These are phyloP conservation scores for Ophion costatus DNA, from an alignment of 2,888 invertebrate genomes.

Conservation along the genomic window DNA sequence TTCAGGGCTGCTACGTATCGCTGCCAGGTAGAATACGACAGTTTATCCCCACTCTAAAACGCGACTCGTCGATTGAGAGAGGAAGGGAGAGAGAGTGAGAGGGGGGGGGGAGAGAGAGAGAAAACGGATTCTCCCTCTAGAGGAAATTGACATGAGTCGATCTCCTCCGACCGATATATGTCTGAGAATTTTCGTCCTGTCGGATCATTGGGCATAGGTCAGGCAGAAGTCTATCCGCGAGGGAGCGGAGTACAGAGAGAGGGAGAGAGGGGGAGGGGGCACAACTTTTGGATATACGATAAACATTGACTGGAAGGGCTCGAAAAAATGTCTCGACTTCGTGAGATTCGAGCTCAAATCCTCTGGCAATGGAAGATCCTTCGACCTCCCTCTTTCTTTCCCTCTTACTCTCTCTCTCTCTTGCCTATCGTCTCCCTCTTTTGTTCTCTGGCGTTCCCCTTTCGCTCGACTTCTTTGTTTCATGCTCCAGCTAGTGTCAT, in stretches of 20 bases:
- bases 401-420: conserved; percentile 20
- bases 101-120: neutral
- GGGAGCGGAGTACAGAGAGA: neutral
- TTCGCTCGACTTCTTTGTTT: conserved; percentile 52
- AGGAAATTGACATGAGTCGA: conserved; percentile 52
- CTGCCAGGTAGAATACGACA: conserved; percentile 57
- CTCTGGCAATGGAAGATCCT: conserved; percentile 27
- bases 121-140: conserved; percentile 33
- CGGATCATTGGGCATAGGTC: conserved; percentile 82
- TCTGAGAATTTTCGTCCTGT: conserved; percentile 75
- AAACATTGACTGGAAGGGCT: conserved; percentile 79
- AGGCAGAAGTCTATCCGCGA: conserved; percentile 81
- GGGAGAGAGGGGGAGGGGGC: conserved; percentile 46
- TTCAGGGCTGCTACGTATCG: conserved; percentile 32
- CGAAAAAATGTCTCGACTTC: conserved; percentile 44
- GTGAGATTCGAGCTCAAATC: conserved; percentile 57
- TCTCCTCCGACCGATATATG: conserved; percentile 72
- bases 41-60: conserved; percentile 52
- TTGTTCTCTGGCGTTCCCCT: conserved; percentile 14
- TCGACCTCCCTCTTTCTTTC: conserved; percentile 25
- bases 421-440: neutral
- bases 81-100: neutral
- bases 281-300: conserved; percentile 80
- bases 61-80: conserved; percentile 13
- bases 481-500: neutral